Evolutionary conservation across 2,888 invertebrate genomes (phyloP).

Genomic region (Andrena marginata): DNA sequence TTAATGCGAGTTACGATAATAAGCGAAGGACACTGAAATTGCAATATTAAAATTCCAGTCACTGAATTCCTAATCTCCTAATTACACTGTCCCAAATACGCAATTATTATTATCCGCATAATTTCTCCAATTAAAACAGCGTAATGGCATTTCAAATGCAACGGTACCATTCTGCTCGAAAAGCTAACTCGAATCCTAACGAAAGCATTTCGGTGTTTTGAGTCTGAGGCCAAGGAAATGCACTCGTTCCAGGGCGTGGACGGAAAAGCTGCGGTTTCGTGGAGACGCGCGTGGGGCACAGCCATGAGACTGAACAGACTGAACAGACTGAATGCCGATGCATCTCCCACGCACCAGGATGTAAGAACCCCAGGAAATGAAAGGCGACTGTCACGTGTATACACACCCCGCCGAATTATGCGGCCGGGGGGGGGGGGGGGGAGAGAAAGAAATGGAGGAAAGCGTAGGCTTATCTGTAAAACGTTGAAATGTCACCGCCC

Average conservation of each 20-base stretch:
- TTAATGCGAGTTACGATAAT: too few relatives aligned
- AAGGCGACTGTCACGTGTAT: conserved; percentile 40
- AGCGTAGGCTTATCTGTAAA: conserved; percentile 50
- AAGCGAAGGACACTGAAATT: too few relatives aligned
- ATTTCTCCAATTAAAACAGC: too few relatives aligned
- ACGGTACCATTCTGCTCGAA: too few relatives aligned
- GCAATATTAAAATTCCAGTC: too few relatives aligned
- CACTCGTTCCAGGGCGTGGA: not conserved
- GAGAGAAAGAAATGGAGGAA: conserved; percentile 15
- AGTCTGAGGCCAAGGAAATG: too few relatives aligned
- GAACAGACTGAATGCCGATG: conserved; percentile 16
- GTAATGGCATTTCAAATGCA: too few relatives aligned
- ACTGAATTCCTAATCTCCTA: too few relatives aligned
- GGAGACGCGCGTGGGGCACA: not conserved
- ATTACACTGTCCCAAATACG: too few relatives aligned
- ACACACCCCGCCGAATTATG: conserved; percentile 51
- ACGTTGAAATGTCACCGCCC: conserved; percentile 60
- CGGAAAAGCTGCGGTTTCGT: not conserved
- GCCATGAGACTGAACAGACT: conserved; percentile 18
- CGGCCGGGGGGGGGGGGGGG: not conserved
- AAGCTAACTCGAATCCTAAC: not conserved
- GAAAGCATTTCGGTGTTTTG: not conserved
- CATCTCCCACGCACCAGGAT: conserved; percentile 29
- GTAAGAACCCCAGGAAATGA: conserved; percentile 46
- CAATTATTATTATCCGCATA: too few relatives aligned